These are phyloP conservation scores for Chiloscyllium punctatum DNA, from an alignment of 2,797 vertebrate genomes.

Conservation along the genomic window DNA sequence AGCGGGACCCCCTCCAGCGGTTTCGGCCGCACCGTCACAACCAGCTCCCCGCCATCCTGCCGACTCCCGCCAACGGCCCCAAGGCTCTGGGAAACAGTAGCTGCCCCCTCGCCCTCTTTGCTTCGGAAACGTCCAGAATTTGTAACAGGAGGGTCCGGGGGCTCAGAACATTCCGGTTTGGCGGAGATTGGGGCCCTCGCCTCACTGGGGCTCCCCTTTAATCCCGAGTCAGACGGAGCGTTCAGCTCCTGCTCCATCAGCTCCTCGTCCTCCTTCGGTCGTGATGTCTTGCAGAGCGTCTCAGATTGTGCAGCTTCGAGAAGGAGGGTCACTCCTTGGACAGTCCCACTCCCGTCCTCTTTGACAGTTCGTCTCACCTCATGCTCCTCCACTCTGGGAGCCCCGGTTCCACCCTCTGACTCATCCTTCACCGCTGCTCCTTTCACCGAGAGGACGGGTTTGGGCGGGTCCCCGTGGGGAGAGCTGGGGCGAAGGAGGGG, in stretches of 20 bases:
- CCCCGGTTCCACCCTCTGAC: not conserved
- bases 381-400: not conserved
- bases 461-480: not conserved
- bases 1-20: too few species aligned
- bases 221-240: not conserved
- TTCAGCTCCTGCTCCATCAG: conserved; percentile 40
- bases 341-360: not conserved
- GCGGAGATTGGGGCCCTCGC: not conserved
- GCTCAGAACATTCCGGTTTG: not conserved
- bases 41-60: not conserved
- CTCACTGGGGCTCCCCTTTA: conserved; percentile 55
- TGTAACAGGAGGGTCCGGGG: not conserved
- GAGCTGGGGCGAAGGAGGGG: not conserved
- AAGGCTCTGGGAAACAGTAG: conserved; percentile 40
- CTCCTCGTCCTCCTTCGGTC: conserved; percentile 38
- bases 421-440: not conserved
- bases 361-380: too few species aligned
- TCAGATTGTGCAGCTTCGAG: not conserved
- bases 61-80: conserved; percentile 8
- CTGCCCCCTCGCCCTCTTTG: conserved; percentile 34
- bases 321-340: too few species aligned
- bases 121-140: not conserved
- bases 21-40: not conserved
- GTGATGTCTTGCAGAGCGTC: too few species aligned
- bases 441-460: not conserved